These are phyloP conservation scores for Henricia sp. DNA, from an alignment of 53 echinoderm and acorn worm genomes.

Conservation along the genomic window DNA sequence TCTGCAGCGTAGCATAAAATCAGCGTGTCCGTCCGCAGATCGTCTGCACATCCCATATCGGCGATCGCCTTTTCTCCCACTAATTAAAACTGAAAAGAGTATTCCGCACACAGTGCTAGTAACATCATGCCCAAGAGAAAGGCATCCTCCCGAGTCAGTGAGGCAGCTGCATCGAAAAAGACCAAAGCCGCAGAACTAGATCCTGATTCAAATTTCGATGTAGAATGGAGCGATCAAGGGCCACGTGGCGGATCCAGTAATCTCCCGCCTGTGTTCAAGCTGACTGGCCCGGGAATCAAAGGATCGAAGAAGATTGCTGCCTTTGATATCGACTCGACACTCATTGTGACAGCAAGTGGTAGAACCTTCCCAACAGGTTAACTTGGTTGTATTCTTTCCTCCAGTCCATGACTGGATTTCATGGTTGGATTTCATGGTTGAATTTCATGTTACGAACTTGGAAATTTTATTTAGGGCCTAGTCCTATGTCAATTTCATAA, in stretches of 20 bases:
- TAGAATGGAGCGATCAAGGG: conserved; percentile 77
- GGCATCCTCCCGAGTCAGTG: conserved; percentile 20
- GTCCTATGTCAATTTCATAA: too few relatives aligned
- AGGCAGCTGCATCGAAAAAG: conserved; percentile 43
- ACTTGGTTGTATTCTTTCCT: background rate
- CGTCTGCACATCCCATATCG: too few relatives aligned
- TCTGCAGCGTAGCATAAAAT: too few relatives aligned
- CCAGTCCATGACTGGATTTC: background rate
- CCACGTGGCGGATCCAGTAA: conserved; percentile 58
- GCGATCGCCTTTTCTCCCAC: too few relatives aligned
- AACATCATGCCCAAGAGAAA: conserved; percentile 39
- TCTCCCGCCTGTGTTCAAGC: conserved; percentile 72
- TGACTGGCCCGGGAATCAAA: conserved; percentile 76
- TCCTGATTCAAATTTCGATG: conserved; percentile 52
- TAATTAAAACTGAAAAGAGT: too few relatives aligned
- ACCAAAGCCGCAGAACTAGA: conserved; percentile 39
- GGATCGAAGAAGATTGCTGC: conserved; percentile 83
- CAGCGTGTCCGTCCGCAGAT: too few relatives aligned
- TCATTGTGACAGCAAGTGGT: conserved; percentile 88
- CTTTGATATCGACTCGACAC: conserved; percentile 90
- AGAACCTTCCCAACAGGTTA: conserved; percentile 89
- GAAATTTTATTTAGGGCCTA: too few relatives aligned
- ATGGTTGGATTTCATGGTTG: background rate
- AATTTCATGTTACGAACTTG: background rate
- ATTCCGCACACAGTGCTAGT: too few relatives aligned